These are phyloP conservation scores for Podarcis cretensis DNA, from an alignment of 2,113 vertebrate species.

Conservation along the genomic window DNA sequence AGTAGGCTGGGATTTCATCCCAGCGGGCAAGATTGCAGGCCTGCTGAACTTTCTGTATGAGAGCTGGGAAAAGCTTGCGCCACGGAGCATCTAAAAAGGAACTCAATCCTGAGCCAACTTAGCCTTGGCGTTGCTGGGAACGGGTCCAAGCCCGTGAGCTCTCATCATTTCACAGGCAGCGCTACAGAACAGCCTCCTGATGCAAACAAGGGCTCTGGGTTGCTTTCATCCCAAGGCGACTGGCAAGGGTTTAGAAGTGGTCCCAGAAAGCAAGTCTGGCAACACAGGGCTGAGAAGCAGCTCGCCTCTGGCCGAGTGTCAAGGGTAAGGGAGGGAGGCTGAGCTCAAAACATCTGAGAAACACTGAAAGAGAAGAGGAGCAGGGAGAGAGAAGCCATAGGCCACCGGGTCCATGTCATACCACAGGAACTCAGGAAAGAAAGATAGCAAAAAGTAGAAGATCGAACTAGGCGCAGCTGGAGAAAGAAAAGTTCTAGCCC, in stretches of 20 bases:
- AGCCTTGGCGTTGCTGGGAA: not conserved
- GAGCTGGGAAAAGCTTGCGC: not conserved
- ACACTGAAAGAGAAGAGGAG: not conserved
- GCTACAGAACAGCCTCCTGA: not conserved
- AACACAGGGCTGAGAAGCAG: not conserved
- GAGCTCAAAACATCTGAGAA: not conserved
- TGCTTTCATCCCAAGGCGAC: not conserved
- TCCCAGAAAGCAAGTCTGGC: not conserved
- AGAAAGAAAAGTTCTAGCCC: not conserved
- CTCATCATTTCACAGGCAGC: not conserved
- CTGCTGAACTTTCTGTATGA: not conserved
- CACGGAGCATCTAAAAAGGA: not conserved
- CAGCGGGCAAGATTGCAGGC: not conserved
- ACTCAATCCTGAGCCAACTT: not conserved
- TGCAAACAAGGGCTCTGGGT: not conserved
- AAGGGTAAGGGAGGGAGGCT: not conserved
- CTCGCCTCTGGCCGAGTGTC: not conserved
- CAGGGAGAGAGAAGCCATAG: not conserved
- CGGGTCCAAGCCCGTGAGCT: not conserved
- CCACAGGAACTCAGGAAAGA: not conserved
- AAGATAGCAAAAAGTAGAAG: not conserved
- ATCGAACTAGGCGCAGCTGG: not conserved
- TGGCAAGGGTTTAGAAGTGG: not conserved
- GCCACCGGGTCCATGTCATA: not conserved
- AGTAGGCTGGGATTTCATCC: not conserved